Evolutionary conservation across 2,888 invertebrate genomes (phyloP).

Genomic region (Eupithecia pulchellata): DNA sequence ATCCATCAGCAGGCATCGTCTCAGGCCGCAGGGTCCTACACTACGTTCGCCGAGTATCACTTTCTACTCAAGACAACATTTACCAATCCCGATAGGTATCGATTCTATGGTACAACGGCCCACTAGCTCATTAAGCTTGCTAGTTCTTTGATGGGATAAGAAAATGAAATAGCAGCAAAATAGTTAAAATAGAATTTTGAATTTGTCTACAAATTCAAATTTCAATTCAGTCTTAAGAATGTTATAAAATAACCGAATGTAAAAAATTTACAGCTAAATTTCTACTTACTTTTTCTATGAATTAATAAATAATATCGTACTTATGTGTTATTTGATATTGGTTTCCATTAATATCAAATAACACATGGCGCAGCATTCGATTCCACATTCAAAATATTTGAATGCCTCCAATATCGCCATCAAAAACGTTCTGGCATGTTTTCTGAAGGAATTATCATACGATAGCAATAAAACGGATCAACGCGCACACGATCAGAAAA

Average conservation of each 20-base stretch:
- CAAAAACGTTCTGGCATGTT: conserved; percentile 29
- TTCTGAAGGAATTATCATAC: conserved; percentile 55
- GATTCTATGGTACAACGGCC: too few relatives aligned
- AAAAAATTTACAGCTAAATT: too few relatives aligned
- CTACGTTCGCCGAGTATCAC: background rate
- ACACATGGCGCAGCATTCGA: conserved; percentile 8
- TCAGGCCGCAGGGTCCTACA: background rate
- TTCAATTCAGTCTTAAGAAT: too few relatives aligned
- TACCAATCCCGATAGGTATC: background rate
- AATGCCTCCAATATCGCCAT: conserved; percentile 21
- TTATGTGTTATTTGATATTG: too few relatives aligned
- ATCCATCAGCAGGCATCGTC: background rate
- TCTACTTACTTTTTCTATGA: too few relatives aligned
- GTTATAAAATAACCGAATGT: background rate
- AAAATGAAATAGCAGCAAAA: background rate
- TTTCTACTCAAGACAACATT: background rate
- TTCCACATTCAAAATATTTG: conserved; percentile 23
- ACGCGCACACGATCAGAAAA: conserved; percentile 57
- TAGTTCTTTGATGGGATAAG: background rate
- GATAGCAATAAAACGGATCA: conserved; percentile 62
- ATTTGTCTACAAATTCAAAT: too few relatives aligned
- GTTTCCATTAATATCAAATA: conserved; percentile 6
- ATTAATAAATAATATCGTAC: too few relatives aligned
- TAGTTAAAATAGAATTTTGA: background rate
- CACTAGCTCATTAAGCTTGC: background rate